phyloP scores from a whole-genome alignment of 2,888 invertebrate genomes.

The Orchesellides sinensis region DNA sequence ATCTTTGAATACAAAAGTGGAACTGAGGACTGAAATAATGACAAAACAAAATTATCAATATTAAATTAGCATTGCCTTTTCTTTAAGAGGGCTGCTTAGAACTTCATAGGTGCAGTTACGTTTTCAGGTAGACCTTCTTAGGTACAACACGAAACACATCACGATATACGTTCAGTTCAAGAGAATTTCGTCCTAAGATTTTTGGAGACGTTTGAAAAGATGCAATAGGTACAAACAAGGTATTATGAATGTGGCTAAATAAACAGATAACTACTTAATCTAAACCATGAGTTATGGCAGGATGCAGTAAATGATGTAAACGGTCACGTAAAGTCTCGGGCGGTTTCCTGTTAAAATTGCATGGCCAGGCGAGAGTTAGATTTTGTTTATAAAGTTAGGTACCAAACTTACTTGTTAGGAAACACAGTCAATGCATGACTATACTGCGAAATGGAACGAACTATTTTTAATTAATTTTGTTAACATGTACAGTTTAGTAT shows the following conservation, averaged over 20 bases:
- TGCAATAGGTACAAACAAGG: too few relatives aligned
- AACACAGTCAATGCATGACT: constrained; percentile 45
- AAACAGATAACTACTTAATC: background rate
- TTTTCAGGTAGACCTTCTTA: background rate
- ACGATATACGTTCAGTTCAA: background rate
- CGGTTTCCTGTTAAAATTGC: background rate
- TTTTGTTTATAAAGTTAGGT: background rate
- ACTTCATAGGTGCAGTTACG: background rate
- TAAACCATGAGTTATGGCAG: background rate
- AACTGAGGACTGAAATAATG: constrained; percentile 63
- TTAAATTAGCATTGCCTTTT: background rate
- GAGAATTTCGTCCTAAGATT: too few relatives aligned
- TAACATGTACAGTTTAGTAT: constrained; percentile 21
- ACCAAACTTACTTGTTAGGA: constrained; percentile 9
- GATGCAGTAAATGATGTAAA: too few relatives aligned
- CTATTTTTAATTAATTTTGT: constrained; percentile 37
- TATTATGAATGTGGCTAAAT: too few relatives aligned
- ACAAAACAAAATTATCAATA: constrained; percentile 32
- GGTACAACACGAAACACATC: background rate
- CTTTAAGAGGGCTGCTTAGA: background rate
- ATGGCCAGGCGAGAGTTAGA: background rate
- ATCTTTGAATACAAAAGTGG: constrained; percentile 43
- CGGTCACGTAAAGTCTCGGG: too few relatives aligned
- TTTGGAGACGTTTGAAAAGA: too few relatives aligned
- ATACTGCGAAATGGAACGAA: background rate